Conservation (phyloP, 1,140 invertebrate genomes). For the Lasaia peninsularis region DNA sequence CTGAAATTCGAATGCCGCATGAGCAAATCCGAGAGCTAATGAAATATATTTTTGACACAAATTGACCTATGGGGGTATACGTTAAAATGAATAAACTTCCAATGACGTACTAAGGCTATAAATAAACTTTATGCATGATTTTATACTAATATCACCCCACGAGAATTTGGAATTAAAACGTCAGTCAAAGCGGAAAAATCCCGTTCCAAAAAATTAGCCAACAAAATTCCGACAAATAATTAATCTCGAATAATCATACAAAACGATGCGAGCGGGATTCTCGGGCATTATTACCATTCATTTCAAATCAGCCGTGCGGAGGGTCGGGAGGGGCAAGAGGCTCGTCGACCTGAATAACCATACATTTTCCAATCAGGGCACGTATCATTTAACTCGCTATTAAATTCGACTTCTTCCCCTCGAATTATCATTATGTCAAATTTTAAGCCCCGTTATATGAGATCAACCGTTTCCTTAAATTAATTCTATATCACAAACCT, state of each 20-base stretch:
- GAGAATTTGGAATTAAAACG: constrained; percentile 71
- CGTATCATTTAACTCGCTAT: constrained; percentile 77
- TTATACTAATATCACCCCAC: constrained; percentile 40
- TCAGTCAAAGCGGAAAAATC: constrained; percentile 76
- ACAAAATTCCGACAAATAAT: constrained; percentile 76
- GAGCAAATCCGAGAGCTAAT: too few species aligned
- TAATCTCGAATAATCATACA: constrained; percentile 77
- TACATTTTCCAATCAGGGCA: constrained; percentile 77
- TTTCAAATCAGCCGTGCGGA: constrained; percentile 74
- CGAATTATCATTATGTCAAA: constrained; percentile 71
- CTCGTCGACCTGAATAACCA: constrained; percentile 71
- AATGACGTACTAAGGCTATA: too few species aligned
- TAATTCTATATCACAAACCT: neutral
- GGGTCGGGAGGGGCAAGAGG: constrained; percentile 48
- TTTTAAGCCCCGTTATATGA: constrained; percentile 35
- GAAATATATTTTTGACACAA: too few species aligned
- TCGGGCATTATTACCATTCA: constrained; percentile 75
- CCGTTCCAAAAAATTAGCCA: constrained; percentile 75
- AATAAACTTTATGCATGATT: constrained; percentile 14
- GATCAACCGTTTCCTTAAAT: constrained; percentile 26
- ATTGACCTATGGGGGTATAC: too few species aligned
- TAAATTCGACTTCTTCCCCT: constrained; percentile 75
- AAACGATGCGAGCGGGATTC: constrained; percentile 74
- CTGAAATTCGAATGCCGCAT: too few species aligned
- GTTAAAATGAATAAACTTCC: too few species aligned